Evolutionary conservation across 2,888 invertebrate genomes (phyloP).

Genomic region (Clunio marinus): DNA sequence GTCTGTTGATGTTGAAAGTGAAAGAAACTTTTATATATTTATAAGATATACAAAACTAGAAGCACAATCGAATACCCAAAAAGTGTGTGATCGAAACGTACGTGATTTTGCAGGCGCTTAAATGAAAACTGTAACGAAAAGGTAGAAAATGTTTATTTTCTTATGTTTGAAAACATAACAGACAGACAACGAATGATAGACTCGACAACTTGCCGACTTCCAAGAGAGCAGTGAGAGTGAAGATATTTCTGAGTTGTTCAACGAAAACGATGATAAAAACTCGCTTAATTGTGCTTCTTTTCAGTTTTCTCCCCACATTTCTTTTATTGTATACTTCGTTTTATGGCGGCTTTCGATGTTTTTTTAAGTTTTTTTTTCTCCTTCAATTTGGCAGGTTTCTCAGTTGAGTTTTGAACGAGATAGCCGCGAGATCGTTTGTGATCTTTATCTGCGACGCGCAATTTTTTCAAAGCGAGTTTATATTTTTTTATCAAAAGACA

Average conservation of each 20-base stretch:
- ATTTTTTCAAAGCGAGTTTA: neutral
- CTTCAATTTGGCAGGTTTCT: neutral
- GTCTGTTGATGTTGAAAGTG: no score
- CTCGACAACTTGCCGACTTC: neutral
- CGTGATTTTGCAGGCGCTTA: constrained; percentile 9
- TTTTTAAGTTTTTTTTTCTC: neutral
- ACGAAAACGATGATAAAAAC: neutral
- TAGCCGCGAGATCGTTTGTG: constrained; percentile 1
- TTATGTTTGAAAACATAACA: no score
- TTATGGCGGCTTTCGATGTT: neutral
- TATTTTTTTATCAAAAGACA: constrained; percentile 5
- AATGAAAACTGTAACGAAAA: no score
- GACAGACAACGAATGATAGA: neutral
- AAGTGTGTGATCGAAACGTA: neutral
- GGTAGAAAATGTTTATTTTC: neutral
- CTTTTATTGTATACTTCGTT: neutral
- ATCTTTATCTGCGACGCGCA: constrained; percentile 19
- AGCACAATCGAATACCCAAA: neutral
- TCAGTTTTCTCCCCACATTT: constrained; percentile 9
- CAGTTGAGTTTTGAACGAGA: constrained; percentile 19
- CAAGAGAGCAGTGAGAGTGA: constrained; percentile 8
- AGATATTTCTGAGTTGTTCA: constrained; percentile 18
- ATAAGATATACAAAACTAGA: constrained; percentile 9
- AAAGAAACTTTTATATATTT: no score
- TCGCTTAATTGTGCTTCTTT: constrained; percentile 11